Percentiles rank a stretch among this genome's conserved stretches.
Evolutionary conservation across 92 coral and sea anemone species (phyloP).

Genomic region (Paramuricea clavata): DNA sequence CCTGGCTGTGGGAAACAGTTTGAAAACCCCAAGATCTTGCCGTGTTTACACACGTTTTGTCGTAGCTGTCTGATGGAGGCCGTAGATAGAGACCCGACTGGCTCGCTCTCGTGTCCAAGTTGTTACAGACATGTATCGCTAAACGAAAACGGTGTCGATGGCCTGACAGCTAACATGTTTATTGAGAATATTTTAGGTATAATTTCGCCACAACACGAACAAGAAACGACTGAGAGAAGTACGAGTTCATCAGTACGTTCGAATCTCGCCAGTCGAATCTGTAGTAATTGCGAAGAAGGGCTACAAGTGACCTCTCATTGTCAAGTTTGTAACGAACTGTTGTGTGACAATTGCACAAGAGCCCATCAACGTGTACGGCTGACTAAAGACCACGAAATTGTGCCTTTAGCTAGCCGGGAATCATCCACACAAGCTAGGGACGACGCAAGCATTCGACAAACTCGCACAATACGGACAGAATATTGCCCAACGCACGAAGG

Average conservation of each 20-base stretch:
- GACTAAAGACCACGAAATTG: conserved; percentile 94
- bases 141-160: conserved; percentile 88
- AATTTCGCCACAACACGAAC: conserved; percentile 75
- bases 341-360: conserved; percentile 94
- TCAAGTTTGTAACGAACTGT: conserved; percentile 86
- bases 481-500: conserved; percentile 89
- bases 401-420: conserved; percentile 85
- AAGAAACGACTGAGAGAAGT: conserved; percentile 62
- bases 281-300: conserved; percentile 96
- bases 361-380: conserved; percentile 95
- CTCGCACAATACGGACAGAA: conserved; percentile 4
- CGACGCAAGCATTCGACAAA: background rate
- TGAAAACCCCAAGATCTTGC: conserved; percentile 95
- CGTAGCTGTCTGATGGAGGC: conserved; percentile 90
- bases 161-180: conserved; percentile 81
- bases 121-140: conserved; percentile 91
- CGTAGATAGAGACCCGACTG: conserved; percentile 81
- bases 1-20: conserved; percentile 89
- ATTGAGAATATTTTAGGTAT: conserved; percentile 89
- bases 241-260: conserved; percentile 55
- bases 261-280: conserved; percentile 75
- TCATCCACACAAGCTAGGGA: conserved; percentile 66
- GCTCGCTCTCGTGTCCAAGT: conserved; percentile 90
- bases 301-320: conserved; percentile 92
- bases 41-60: conserved; percentile 99